Percentiles rank a stretch among this genome's conserved stretches.
These are phyloP conservation scores for Silurus glanis DNA, from an alignment of 2,113 vertebrate species.

Conservation along the genomic window DNA sequence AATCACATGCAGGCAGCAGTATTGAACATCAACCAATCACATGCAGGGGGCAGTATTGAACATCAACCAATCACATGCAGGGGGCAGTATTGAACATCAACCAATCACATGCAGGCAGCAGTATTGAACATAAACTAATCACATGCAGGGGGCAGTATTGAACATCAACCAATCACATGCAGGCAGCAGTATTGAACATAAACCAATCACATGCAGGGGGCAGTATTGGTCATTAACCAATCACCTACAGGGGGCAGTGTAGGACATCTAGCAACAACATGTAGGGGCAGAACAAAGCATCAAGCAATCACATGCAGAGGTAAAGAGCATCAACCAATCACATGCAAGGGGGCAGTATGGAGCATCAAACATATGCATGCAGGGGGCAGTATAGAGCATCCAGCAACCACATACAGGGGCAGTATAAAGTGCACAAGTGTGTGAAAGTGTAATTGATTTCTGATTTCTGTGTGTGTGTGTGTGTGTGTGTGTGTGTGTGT, in stretches of 20 bases:
- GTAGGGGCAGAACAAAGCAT: no score
- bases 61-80: background rate
- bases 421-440: background rate
- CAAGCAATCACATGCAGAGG: no score
- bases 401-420: background rate
- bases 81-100: background rate
- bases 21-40: background rate
- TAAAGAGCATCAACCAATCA: no score
- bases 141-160: no score
- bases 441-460: background rate
- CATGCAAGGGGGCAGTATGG: no score
- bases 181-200: no score
- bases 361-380: no score
- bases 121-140: no score
- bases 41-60: background rate
- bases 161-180: no score
- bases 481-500: constrained; percentile 19
- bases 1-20: background rate
- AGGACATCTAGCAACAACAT: background rate
- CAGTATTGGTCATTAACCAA: no score
- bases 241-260: no score
- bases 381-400: no score
- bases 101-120: background rate
- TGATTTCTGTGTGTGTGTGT: constrained; percentile 27
- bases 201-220: background rate